Evolutionary conservation across 2,888 invertebrate genomes (phyloP).

Genomic region (Apamea monoglypha): DNA sequence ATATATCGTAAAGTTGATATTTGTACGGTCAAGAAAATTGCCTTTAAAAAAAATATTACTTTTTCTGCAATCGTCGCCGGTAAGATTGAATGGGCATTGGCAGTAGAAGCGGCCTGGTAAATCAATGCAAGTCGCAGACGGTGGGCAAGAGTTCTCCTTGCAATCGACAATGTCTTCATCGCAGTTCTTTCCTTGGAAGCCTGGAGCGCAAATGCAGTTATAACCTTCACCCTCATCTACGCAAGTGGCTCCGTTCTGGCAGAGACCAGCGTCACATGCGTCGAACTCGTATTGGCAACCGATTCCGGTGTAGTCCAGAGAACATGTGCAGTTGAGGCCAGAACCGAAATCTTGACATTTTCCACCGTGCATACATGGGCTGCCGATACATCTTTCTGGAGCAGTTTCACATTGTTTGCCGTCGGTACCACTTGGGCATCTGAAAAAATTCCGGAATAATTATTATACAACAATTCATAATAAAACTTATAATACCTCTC

Average conservation of each 20-base stretch:
- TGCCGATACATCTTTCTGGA: conserved; percentile 97
- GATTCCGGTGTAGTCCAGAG: conserved; percentile 95
- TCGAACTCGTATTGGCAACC: conserved; percentile 98
- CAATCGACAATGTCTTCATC: conserved; percentile 98
- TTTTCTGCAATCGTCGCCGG: conserved; percentile 99
- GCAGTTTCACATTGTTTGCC: conserved; percentile 99
- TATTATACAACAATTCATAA: conserved; percentile 8
- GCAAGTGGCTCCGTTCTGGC: conserved; percentile 98
- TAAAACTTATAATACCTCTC: no score
- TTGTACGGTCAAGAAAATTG: background rate
- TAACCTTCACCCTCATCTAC: conserved; percentile 96
- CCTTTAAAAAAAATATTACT: no score
- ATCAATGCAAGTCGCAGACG: conserved; percentile 97
- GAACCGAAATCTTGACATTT: conserved; percentile 99
- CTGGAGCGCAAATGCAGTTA: conserved; percentile 96
- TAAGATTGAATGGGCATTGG: conserved; percentile 98
- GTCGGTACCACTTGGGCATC: conserved; percentile 98
- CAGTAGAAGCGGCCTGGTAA: conserved; percentile 97
- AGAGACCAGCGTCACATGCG: conserved; percentile 97
- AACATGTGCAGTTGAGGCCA: conserved; percentile 98
- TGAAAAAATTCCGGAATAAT: conserved; percentile 74
- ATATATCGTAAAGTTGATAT: conserved; percentile 9
- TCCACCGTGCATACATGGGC: conserved; percentile 98
- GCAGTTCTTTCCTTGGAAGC: conserved; percentile 95
- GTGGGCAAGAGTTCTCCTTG: conserved; percentile 98